Evolutionary conservation across 2,113 vertebrate genomes (phyloP).

Genomic region (Carassius gibelio): DNA sequence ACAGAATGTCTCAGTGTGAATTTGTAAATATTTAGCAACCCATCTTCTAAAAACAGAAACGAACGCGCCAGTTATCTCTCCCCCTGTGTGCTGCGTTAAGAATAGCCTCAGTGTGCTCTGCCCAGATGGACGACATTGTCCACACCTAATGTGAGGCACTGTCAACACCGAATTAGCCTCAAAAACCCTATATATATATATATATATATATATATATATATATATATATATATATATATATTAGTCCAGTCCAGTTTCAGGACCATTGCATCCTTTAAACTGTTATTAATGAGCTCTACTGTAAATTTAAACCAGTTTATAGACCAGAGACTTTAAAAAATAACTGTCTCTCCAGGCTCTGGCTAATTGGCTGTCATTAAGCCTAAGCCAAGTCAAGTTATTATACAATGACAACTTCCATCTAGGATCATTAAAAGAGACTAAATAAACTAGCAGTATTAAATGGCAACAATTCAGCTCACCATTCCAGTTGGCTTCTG

Average conservation of each 20-base stretch:
- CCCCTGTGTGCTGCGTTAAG: conserved; percentile 46
- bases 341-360: conserved; percentile 44
- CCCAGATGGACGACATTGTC: conserved; percentile 57
- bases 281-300: conserved; percentile 34
- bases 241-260: conserved; percentile 18
- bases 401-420: conserved; percentile 48
- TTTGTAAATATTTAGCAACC: conserved; percentile 31
- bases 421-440: conserved; percentile 40
- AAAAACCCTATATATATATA: not conserved
- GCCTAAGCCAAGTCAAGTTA: conserved; percentile 39
- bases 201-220: no score
- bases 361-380: conserved; percentile 60
- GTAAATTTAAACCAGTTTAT: conserved; percentile 42
- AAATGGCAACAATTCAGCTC: not conserved
- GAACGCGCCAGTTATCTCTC: conserved; percentile 46
- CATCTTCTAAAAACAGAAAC: conserved; percentile 32
- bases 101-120: conserved; percentile 47
- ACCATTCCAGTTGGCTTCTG: conserved; percentile 20
- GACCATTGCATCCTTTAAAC: conserved; percentile 25
- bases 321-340: conserved; percentile 54
- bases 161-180: conserved; percentile 57
- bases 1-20: not conserved
- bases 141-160: conserved; percentile 42
- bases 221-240: not conserved
- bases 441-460: not conserved